Base-by-base conservation (phyloP, 1,140 invertebrate species). In the Muscidifurax raptorellus region DNA sequence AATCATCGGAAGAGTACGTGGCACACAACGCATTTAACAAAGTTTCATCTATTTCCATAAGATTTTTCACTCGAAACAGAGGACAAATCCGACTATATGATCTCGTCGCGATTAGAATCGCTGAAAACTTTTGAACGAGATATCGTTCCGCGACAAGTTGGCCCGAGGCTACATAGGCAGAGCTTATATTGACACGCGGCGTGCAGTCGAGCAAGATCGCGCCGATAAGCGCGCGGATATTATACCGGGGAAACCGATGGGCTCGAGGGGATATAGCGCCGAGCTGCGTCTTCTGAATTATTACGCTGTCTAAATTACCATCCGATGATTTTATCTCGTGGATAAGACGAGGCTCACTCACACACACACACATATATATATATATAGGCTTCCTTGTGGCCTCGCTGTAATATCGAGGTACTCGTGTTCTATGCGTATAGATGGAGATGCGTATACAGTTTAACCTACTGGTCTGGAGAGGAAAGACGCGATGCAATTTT, bases 251-350 rank as follows among this genome's bases (percentile, higher is more conserved):
- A 83, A 83, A 83, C n/a, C 36, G 74, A 77, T 83, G 28, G 30
- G 40, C n/a, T 71, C n/a, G 30, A 25, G 71, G 15, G 22, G 6
- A 40, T 52, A 67, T 52, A 67, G 30, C 30, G n/a, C 32, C 59
- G n/a, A n/a, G 25, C 77, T 12, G 71, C 52, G 18, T 27, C 6
- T 25, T 47, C 25, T 74, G 52, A 81, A 76, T 75, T 76, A 85
- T 80, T 67, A 67, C 36, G 6, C 36, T 72, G 74, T 80, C 59
- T 80, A 64, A 85, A 85, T 80, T 85, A 80, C 40, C 32, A 67
- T 80, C 36, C 71, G 71, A 69, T n/a, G 83, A 80, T 85, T 80
- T 80, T 80, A 81, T 85, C 72, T 44, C 32, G 36, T 25, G 10
- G 9, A 22, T 64, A 64, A 59, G 59, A 32, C 32, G 30, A 78